A percentile compares a stretch with the other conserved stretches of the same genome.
Conservation (phyloP, 2,888 invertebrate species). For the Hypercompe scribonia region DNA sequence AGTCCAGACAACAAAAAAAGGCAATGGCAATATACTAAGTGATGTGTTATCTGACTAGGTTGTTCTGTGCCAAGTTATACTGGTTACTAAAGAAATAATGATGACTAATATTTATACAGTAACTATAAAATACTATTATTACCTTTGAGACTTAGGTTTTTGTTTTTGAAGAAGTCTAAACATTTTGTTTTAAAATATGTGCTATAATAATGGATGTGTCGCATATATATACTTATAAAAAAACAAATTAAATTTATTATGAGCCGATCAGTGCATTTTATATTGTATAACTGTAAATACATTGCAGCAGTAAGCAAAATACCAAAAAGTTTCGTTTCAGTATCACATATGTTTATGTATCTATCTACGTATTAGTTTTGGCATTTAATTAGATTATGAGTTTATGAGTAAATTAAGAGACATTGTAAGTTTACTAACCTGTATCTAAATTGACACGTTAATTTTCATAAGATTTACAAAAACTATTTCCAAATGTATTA, state of each 20-base stretch:
- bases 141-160: too few species aligned
- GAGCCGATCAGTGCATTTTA: neutral
- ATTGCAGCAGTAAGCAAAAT: conserved; percentile 17
- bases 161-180: too few species aligned
- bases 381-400: conserved; percentile 41
- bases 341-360: conserved; percentile 40
- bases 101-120: neutral
- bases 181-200: too few species aligned
- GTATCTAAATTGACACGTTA: conserved; percentile 21
- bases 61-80: too few species aligned
- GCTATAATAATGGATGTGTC: too few species aligned
- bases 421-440: conserved; percentile 31
- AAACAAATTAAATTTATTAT: neutral
- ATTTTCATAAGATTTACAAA: conserved; percentile 22
- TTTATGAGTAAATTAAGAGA: neutral
- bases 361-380: conserved; percentile 38
- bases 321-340: conserved; percentile 19
- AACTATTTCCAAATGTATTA: conserved; percentile 28
- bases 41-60: too few species aligned
- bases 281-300: conserved; percentile 7
- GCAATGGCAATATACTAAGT: too few species aligned
- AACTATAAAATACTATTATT: neutral
- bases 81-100: neutral
- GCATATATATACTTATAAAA: neutral
- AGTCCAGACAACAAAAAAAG: too few species aligned